Percentiles rank a stretch among this genome's conserved stretches.
Conservation (phyloP, 1,140 invertebrate genomes). For the Tetranychus urticae region DNA sequence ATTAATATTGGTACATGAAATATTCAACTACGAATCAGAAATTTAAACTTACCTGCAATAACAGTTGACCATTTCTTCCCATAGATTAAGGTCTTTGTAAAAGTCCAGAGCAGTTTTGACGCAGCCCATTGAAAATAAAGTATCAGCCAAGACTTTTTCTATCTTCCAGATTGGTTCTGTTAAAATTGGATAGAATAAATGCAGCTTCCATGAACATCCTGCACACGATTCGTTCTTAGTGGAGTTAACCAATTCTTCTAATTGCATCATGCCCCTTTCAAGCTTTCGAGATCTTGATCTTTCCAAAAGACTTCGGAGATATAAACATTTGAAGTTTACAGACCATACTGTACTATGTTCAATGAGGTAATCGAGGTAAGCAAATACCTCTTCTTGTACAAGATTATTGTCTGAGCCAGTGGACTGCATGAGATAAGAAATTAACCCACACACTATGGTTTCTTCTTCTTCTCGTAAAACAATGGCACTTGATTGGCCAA, state of each 20-base stretch:
- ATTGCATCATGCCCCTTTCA: slow-evolving; percentile 61
- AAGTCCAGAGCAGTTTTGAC: slow-evolving; percentile 63
- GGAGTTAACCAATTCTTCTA: slow-evolving; percentile 40
- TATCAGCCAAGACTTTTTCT: slow-evolving; percentile 44
- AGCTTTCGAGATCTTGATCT: slow-evolving; percentile 44
- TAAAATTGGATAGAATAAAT: slow-evolving; percentile 23
- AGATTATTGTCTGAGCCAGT: slow-evolving; percentile 51
- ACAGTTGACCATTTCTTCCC: slow-evolving; percentile 78
- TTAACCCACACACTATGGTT: slow-evolving; percentile 40
- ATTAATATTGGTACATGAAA: not conserved
- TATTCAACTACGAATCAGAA: not conserved
- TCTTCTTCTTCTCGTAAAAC: slow-evolving; percentile 47
- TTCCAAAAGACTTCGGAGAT: slow-evolving; percentile 49
- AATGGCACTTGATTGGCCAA: slow-evolving; percentile 22
- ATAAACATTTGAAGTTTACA: slow-evolving; percentile 37
- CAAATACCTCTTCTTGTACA: slow-evolving; percentile 45
- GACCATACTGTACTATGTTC: slow-evolving; percentile 28
- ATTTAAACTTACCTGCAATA: slow-evolving; percentile 31
- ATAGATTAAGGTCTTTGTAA: slow-evolving; percentile 51
- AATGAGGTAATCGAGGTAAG: slow-evolving; percentile 31
- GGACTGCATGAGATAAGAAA: slow-evolving; percentile 36
- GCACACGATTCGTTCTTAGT: slow-evolving; percentile 20
- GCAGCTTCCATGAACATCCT: slow-evolving; percentile 23
- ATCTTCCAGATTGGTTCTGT: slow-evolving; percentile 45
- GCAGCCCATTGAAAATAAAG: slow-evolving; percentile 52